Evolutionary conservation across 2,797 vertebrate species (phyloP).

Genomic region (Gymnothorax reevesii): DNA sequence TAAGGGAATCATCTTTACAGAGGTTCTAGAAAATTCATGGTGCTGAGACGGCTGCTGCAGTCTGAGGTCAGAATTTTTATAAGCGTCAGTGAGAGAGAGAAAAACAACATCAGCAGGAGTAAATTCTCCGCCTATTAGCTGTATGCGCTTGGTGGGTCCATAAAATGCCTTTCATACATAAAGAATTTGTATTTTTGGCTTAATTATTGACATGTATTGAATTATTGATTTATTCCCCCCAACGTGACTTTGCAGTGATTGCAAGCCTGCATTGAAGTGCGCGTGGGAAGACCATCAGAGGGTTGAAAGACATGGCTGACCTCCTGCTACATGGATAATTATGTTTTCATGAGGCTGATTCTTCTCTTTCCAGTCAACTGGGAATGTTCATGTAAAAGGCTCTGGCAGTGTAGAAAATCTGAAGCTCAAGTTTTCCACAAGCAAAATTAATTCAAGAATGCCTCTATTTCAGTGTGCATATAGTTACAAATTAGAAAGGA

Average conservation of each 20-base stretch:
- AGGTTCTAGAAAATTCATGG: constrained; percentile 32
- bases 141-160: background rate
- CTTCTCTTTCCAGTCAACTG: background rate
- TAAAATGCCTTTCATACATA: background rate
- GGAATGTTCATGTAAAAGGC: background rate
- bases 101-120: background rate
- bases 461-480: background rate
- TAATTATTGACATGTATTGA: constrained; percentile 4
- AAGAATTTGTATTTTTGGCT: background rate
- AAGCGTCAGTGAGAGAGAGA: background rate
- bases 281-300: background rate
- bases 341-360: background rate
- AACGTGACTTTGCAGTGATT: background rate
- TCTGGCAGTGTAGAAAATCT: background rate
- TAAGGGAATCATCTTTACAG: constrained; percentile 4
- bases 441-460: background rate
- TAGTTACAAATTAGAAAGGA: background rate
- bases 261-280: background rate
- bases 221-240: constrained; percentile 6
- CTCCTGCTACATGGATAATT: background rate
- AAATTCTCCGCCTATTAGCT: background rate
- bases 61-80: background rate
- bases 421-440: background rate
- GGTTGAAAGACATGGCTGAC: background rate
- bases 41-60: background rate